phyloP scores from a whole-genome alignment of 2,797 vertebrate species.

The Pagetopsis macropterus region DNA sequence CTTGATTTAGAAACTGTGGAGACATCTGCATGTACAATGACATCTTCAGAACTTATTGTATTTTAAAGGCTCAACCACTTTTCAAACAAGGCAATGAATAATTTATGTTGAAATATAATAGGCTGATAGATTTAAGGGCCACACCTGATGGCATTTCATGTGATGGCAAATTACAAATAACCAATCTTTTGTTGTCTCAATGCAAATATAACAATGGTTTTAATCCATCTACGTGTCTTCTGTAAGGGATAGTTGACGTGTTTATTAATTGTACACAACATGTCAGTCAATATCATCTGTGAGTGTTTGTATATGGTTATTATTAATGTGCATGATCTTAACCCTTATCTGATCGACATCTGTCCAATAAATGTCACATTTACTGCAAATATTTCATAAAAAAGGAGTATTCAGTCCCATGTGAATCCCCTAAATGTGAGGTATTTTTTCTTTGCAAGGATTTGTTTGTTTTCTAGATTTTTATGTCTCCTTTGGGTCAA shows the following conservation, averaged over 20 bases:
- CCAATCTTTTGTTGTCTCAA: not conserved
- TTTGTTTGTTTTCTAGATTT: conserved; percentile 38
- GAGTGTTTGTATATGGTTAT: not conserved
- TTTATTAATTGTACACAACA: not conserved
- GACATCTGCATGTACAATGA: not conserved
- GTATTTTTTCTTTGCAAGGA: not conserved
- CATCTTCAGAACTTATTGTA: not conserved
- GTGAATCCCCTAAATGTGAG: conserved; percentile 8
- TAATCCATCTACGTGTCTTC: not conserved
- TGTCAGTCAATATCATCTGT: no score
- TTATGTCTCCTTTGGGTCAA: conserved; percentile 17
- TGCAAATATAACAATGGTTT: not conserved
- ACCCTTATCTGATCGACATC: conserved; percentile 2
- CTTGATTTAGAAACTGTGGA: not conserved
- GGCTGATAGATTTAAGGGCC: not conserved
- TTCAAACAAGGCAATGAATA: not conserved
- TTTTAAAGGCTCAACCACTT: not conserved
- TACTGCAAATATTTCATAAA: not conserved
- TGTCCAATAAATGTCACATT: not conserved
- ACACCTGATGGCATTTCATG: not conserved
- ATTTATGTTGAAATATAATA: not conserved
- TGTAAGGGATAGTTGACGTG: not conserved
- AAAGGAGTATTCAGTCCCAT: conserved; percentile 20
- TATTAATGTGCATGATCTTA: conserved; percentile 4
- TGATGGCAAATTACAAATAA: not conserved